Percentiles rank a stretch among this genome's conserved stretches.
phyloP scores from a whole-genome alignment of 2,797 vertebrate species.

The Xenopus petersii region DNA sequence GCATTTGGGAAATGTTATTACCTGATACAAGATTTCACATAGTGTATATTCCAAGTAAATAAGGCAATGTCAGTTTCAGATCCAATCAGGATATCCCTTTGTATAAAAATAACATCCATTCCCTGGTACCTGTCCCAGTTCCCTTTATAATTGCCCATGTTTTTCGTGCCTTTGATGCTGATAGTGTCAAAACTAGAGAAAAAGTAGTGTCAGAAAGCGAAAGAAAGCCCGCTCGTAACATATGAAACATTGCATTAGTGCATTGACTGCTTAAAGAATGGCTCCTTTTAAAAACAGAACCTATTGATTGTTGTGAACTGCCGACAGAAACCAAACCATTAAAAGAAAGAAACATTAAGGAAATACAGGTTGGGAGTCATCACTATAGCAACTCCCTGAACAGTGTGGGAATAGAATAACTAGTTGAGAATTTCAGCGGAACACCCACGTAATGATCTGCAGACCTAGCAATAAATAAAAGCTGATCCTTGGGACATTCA shows the following conservation, averaged over 20 bases:
- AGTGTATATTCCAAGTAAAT: too few species aligned
- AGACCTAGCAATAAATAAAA: not conserved
- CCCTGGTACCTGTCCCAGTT: too few species aligned
- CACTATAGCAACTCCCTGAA: slow-evolving; percentile 61
- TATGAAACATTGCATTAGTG: slow-evolving; percentile 33
- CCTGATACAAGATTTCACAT: too few species aligned
- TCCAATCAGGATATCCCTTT: too few species aligned
- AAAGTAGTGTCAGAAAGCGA: slow-evolving; percentile 2
- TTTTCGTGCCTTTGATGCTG: not conserved
- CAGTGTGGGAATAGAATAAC: slow-evolving; percentile 52
- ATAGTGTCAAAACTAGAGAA: slow-evolving; percentile 11
- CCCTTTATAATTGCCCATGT: too few species aligned
- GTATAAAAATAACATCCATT: too few species aligned
- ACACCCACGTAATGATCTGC: slow-evolving; percentile 43
- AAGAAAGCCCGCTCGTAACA: slow-evolving; percentile 14
- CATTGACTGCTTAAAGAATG: slow-evolving; percentile 31
- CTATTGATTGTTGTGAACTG: slow-evolving; percentile 57
- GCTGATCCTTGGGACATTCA: not conserved
- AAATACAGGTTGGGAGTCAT: slow-evolving; percentile 59
- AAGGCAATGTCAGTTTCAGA: too few species aligned
- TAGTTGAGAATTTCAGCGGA: slow-evolving; percentile 51
- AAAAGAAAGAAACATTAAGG: slow-evolving; percentile 59
- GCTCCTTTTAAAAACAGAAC: slow-evolving; percentile 53
- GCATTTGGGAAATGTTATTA: too few species aligned
- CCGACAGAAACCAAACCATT: slow-evolving; percentile 58